phyloP scores from a whole-genome alignment of 2,797 vertebrate species.

The Eulemur albifrons region DNA sequence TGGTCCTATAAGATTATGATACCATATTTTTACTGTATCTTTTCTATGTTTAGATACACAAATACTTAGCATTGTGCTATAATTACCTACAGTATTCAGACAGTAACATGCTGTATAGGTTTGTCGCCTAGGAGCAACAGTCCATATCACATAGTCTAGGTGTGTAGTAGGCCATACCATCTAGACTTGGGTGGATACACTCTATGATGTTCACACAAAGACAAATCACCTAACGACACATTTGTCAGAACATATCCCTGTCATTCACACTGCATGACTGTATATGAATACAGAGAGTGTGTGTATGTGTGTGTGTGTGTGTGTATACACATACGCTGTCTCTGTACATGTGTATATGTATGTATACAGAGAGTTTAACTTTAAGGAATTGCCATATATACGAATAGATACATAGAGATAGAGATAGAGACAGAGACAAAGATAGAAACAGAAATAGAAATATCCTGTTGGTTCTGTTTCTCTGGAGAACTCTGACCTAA shows the following conservation, averaged over 20 bases:
- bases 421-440: too few species aligned
- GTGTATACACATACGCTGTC: not conserved
- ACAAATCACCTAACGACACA: not conserved
- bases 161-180: not conserved
- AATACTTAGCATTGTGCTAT: not conserved
- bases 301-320: accelerated
- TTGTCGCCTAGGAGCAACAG: not conserved
- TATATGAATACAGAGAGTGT: not conserved
- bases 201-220: not conserved
- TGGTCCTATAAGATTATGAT: not conserved
- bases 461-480: not conserved
- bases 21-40: not conserved
- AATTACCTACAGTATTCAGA: not conserved
- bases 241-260: not conserved
- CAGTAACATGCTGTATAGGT: not conserved
- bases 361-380: not conserved
- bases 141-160: not conserved
- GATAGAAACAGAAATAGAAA: not conserved
- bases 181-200: not conserved
- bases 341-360: not conserved
- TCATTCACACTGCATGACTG: not conserved
- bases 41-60: not conserved
- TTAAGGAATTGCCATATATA: not conserved
- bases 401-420: not conserved
- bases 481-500: not conserved